Conservation (phyloP, 2,113 vertebrate genomes). For the Petroica traversi region DNA sequence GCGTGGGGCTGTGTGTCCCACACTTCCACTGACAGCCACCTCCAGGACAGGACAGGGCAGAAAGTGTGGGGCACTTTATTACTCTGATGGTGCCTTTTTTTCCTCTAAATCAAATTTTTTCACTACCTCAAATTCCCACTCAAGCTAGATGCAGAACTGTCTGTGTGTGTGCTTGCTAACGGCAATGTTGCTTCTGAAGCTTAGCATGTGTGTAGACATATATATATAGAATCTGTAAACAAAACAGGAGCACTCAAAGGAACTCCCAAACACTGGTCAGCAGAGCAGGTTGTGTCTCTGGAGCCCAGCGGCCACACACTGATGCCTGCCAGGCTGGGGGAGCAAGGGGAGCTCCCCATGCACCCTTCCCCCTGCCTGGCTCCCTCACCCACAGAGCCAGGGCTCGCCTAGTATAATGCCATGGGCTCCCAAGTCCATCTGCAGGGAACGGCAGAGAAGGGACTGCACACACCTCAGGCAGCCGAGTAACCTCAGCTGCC, state of each 20-base stretch:
- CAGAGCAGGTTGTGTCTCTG: not conserved
- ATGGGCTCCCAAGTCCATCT: fast-evolving
- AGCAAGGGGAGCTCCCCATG: not conserved
- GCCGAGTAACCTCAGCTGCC: not conserved
- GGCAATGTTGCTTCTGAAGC: not conserved
- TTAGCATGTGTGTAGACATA: not conserved
- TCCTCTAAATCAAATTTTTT: too few species aligned
- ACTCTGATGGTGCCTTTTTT: not conserved
- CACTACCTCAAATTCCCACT: not conserved
- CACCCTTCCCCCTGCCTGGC: not conserved
- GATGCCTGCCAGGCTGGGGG: not conserved
- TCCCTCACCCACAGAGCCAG: not conserved
- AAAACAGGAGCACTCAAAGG: not conserved
- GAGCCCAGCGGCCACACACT: not conserved
- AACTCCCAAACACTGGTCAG: not conserved
- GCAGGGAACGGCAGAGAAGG: not conserved
- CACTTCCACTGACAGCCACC: fast-evolving
- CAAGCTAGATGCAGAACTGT: not conserved
- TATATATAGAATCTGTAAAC: not conserved
- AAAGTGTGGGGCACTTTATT: not conserved
- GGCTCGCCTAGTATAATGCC: fast-evolving
- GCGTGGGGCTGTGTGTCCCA: fast-evolving
- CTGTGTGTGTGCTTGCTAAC: not conserved
- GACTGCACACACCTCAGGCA: not conserved
- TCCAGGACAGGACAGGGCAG: not conserved